phyloP scores from a whole-genome alignment of 2,888 invertebrate genomes.

The Caenorhabditis virilis region DNA sequence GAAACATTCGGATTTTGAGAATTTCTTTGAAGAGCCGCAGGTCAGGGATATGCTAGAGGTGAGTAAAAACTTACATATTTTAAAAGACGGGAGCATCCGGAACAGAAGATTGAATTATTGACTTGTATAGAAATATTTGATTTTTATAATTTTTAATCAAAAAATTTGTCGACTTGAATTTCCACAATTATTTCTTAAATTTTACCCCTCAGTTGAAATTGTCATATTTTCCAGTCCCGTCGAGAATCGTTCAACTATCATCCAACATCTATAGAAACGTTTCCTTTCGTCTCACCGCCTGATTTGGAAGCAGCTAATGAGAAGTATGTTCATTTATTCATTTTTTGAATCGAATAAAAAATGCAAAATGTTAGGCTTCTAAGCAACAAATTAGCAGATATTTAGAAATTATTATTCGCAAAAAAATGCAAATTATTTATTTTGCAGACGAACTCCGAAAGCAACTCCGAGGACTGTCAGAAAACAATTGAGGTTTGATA shows the following conservation, averaged over 20 bases:
- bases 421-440: no score
- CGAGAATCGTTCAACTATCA: constrained; percentile 26
- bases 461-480: constrained; percentile 33
- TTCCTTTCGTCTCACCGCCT: constrained; percentile 39
- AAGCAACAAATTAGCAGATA: no score
- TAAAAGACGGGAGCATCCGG: no score
- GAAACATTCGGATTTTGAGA: constrained; percentile 37
- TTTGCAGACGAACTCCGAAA: constrained; percentile 27
- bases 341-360: constrained; percentile 1
- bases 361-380: no score
- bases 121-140: no score
- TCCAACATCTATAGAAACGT: constrained; percentile 16
- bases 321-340: constrained; percentile 16
- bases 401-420: no score
- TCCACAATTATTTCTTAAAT: no score
- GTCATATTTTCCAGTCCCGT: constrained; percentile 6
- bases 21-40: constrained; percentile 48
- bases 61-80: no score
- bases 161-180: no score
- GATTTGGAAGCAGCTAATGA: constrained; percentile 34
- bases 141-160: no score
- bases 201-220: no score
- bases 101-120: no score
- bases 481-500: constrained; percentile 49
- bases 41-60: constrained; percentile 39